phyloP scores from a whole-genome alignment of 1,140 invertebrate genomes.

The Drosophila sucinea region DNA sequence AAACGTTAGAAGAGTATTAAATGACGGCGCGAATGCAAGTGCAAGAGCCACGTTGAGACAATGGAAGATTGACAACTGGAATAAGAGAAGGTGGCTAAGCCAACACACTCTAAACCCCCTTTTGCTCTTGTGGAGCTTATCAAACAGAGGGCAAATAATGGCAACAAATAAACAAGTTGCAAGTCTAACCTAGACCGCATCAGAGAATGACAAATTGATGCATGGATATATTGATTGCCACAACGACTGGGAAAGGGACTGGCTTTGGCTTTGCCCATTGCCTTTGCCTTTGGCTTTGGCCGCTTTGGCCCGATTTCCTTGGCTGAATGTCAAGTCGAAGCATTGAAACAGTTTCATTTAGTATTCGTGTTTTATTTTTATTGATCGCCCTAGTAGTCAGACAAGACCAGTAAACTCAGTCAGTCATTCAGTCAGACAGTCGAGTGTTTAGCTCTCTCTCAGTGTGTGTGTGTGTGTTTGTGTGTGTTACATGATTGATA shows the following conservation, averaged over 20 bases:
- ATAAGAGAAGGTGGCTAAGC: neutral
- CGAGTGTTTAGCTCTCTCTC: neutral
- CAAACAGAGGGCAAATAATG: slow-evolving; percentile 67
- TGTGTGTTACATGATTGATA: slow-evolving; percentile 11
- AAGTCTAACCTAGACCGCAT: slow-evolving; percentile 26
- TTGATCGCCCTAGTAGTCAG: slow-evolving; percentile 53
- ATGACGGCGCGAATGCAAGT: neutral
- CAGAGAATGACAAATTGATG: slow-evolving; percentile 68
- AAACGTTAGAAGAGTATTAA: neutral
- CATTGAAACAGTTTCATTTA: slow-evolving; percentile 58
- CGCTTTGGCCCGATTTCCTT: slow-evolving; percentile 56
- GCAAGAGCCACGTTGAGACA: slow-evolving; percentile 34
- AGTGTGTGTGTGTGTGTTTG: slow-evolving; percentile 17
- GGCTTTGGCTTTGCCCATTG: slow-evolving; percentile 10
- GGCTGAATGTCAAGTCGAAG: slow-evolving; percentile 75
- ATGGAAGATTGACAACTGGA: slow-evolving; percentile 27
- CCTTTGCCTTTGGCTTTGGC: slow-evolving; percentile 47
- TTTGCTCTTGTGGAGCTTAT: slow-evolving; percentile 28
- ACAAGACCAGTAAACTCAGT: neutral
- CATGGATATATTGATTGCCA: slow-evolving; percentile 70
- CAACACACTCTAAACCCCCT: neutral
- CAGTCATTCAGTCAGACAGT: slow-evolving; percentile 17
- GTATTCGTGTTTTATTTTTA: slow-evolving; percentile 47
- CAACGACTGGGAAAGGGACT: slow-evolving; percentile 5
- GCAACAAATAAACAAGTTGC: slow-evolving; percentile 70